Evolutionary conservation across 1,140 invertebrate genomes (phyloP).

Genomic region (Leguminivora glycinivorella): DNA sequence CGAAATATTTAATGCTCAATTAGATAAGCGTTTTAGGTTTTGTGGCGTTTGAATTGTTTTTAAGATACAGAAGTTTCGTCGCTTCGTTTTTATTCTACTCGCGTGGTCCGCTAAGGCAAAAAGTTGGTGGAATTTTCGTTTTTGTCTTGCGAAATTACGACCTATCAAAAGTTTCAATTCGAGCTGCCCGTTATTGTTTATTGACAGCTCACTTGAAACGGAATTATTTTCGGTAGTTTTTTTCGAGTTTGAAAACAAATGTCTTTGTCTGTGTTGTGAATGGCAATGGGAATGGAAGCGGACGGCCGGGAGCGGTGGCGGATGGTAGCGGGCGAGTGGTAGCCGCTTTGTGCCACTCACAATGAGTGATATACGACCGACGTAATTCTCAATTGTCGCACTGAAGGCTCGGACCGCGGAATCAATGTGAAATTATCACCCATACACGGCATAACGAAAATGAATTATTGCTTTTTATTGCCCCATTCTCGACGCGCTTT

Average conservation of each 20-base stretch:
- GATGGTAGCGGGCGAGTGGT: conserved; percentile 55
- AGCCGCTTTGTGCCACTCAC: conserved; percentile 67
- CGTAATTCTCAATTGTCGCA: conserved; percentile 73
- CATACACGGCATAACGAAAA: conserved; percentile 75
- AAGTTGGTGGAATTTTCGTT: not conserved
- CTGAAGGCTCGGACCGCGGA: conserved; percentile 46
- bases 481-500: conserved; percentile 44
- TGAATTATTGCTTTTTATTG: conserved; percentile 75
- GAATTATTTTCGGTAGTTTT: conserved; percentile 68
- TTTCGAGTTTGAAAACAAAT: conserved; percentile 73
- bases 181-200: conserved; percentile 51
- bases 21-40: conserved; percentile 76
- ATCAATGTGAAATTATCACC: conserved; percentile 75
- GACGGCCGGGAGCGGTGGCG: conserved; percentile 55
- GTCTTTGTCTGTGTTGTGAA: conserved; percentile 69
- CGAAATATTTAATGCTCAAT: conserved; percentile 77
- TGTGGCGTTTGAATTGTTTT: conserved; percentile 71
- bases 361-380: conserved; percentile 76
- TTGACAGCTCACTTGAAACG: conserved; percentile 54
- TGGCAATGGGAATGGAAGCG: conserved; percentile 53
- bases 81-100: conserved; percentile 34
- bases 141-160: conserved; percentile 20
- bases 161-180: conserved; percentile 6
- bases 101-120: conserved; percentile 2
- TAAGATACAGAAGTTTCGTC: conserved; percentile 62